These are phyloP conservation scores for Psittacus erithacus DNA, from an alignment of 2,113 vertebrate genomes.

Conservation along the genomic window DNA sequence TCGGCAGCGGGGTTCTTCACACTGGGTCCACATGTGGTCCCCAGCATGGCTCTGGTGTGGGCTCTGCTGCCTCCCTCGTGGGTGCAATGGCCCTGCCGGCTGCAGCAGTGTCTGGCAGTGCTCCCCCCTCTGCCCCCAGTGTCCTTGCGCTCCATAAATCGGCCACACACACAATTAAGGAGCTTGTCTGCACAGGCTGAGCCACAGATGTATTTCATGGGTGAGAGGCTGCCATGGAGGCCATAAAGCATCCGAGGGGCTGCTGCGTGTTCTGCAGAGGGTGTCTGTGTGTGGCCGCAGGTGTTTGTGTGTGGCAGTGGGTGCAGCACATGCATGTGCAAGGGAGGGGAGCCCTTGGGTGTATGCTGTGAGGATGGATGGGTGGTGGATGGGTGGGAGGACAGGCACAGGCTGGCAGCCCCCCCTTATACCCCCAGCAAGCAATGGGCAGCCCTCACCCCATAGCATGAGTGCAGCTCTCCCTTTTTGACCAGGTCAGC, in stretches of 20 bases:
- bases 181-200: slow-evolving; percentile 23
- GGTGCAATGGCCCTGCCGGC: background rate
- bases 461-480: background rate
- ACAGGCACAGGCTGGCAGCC: background rate
- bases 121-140: background rate
- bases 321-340: accelerated
- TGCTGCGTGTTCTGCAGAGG: accelerated
- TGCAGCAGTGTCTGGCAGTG: background rate
- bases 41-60: background rate
- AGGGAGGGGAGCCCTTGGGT: accelerated
- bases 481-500: background rate
- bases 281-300: accelerated
- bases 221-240: background rate
- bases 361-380: background rate
- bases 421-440: accelerated
- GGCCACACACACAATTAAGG: background rate
- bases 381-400: background rate
- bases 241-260: background rate
- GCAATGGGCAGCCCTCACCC: background rate
- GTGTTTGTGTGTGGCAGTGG: accelerated
- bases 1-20: background rate
- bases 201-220: slow-evolving; percentile 34
- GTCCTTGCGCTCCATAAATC: background rate
- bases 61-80: background rate
- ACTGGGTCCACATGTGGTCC: background rate